Conservation (phyloP, 2,113 vertebrate genomes). For the Proteles cristata region DNA sequence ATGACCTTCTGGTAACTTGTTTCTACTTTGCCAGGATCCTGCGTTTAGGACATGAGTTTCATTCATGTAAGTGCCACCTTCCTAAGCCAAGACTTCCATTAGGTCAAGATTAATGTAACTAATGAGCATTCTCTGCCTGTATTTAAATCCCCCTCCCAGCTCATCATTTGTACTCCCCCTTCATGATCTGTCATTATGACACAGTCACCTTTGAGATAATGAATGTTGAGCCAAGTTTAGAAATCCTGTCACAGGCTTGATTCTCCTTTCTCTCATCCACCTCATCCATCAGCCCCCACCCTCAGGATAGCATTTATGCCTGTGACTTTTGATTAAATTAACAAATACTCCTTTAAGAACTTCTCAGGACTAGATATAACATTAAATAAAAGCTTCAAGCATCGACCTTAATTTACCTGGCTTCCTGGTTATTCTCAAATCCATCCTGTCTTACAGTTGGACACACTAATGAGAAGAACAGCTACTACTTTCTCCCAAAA, state of each 20-base stretch:
- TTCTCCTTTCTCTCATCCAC: conserved; percentile 22
- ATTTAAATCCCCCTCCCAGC: neutral
- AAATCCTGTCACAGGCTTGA: conserved; percentile 46
- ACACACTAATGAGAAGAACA: conserved; percentile 73
- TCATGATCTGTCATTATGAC: conserved; percentile 67
- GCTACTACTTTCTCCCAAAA: conserved; percentile 73
- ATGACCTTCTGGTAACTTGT: conserved; percentile 48
- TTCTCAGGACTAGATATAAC: conserved; percentile 50
- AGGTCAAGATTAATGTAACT: conserved; percentile 71
- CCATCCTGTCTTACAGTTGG: conserved; percentile 9
- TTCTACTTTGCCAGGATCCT: conserved; percentile 56
- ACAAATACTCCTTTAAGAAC: conserved; percentile 67
- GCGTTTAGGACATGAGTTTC: conserved; percentile 50
- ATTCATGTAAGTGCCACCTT: conserved; percentile 63
- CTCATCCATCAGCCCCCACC: neutral
- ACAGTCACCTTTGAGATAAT: conserved; percentile 59
- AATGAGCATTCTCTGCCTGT: conserved; percentile 49
- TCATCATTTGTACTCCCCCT: neutral
- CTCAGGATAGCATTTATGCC: neutral
- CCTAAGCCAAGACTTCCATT: conserved; percentile 78
- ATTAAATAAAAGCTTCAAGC: conserved; percentile 70
- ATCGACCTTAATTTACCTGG: conserved; percentile 74
- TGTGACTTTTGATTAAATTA: conserved; percentile 62
- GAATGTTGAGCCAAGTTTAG: conserved; percentile 75
- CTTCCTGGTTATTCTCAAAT: conserved; percentile 53